Base-by-base conservation (phyloP, 2,113 vertebrate species). In the Spermophilus dauricus region DNA sequence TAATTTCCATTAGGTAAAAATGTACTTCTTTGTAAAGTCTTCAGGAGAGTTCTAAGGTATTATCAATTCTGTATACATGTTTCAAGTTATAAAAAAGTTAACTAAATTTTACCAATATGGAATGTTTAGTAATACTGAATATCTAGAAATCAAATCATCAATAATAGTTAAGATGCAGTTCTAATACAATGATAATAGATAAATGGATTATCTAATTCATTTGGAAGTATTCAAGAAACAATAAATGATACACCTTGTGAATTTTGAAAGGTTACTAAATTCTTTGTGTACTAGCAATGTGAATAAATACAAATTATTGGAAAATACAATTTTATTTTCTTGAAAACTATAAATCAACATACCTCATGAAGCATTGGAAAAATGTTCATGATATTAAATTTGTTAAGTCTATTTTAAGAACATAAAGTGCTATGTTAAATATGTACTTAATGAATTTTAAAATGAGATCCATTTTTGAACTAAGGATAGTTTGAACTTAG, bases 1-100 rank as follows among this genome's bases (percentile, higher is more conserved):
- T 97, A 91, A 97, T 97, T 96, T 98, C 92, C 82, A 73, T 96
- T 90, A 69, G 93, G 73, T 96, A 83, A 95, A 91, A 95, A 96
- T 76, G 77, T 45, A 80, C 32, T 92, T 97, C 97, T 97, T 98
- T 95, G 65, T 81, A 92, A 96, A 97, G 85, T 51, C 5, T 97
- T 96, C 95, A 92, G 94, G 76, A 94, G 37, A 96, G 18, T 92
- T 97, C 82, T 92, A 83, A 96, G 42, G 76, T 72, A 92, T 92
- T 92, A 96, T 22, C 13, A 83, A 91, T 86, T 97, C 77, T 97
- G 80, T 85, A 96, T 95, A 96, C 83, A 94, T 95, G 84, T 22
- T 78, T 9, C n/a, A 72, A 90, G 10, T 67, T 53, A 30, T 28
- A 90, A 13, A 48, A 42, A 89, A 67, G 85, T 86, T 77, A 94